These are phyloP conservation scores for Troglohyphantes excavatus DNA, from an alignment of 2,888 invertebrate species.

Conservation along the genomic window DNA sequence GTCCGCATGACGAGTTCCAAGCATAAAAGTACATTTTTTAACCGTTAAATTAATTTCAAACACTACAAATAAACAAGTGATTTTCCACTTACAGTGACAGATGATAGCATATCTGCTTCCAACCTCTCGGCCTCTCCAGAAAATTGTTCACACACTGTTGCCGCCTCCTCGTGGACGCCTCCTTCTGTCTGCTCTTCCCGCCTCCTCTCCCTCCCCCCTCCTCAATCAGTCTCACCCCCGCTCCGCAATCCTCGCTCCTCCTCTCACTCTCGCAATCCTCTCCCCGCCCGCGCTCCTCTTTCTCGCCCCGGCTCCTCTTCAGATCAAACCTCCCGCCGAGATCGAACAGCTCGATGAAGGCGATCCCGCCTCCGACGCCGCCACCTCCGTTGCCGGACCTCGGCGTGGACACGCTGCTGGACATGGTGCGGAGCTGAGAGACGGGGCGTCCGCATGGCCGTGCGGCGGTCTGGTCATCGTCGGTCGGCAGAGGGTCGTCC, in stretches of 20 bases:
- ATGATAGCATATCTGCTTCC: constrained; percentile 93
- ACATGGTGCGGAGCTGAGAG: not conserved
- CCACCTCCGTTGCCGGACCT: constrained; percentile 1
- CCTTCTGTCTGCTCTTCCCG: constrained; percentile 82
- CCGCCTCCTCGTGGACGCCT: constrained; percentile 89
- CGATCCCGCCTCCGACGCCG: constrained; percentile 61
- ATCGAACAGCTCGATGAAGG: constrained; percentile 75
- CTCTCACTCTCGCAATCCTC: constrained; percentile 27
- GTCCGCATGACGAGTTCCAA: too few species aligned
- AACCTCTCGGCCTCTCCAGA: constrained; percentile 94
- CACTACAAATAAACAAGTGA: not conserved
- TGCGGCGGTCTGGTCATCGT: constrained; percentile 36
- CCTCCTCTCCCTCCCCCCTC: constrained; percentile 33
- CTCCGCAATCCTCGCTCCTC: constrained; percentile 17
- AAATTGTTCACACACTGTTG: constrained; percentile 97
- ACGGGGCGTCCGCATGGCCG: constrained; percentile 21
- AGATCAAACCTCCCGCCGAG: constrained; percentile 65
- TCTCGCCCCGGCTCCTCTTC: constrained; percentile 86
- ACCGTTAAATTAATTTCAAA: too few species aligned
- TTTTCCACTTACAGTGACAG: constrained; percentile 93
- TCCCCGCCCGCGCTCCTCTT: not conserved
- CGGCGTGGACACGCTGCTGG: not conserved
- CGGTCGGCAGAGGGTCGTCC: constrained; percentile 17
- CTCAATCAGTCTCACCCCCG: constrained; percentile 75
- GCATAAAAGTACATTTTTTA: too few species aligned